Percentiles rank a stretch among this genome's conserved stretches.
phyloP scores from a whole-genome alignment of 1,140 invertebrate genomes.

The Babylonia areolata region DNA sequence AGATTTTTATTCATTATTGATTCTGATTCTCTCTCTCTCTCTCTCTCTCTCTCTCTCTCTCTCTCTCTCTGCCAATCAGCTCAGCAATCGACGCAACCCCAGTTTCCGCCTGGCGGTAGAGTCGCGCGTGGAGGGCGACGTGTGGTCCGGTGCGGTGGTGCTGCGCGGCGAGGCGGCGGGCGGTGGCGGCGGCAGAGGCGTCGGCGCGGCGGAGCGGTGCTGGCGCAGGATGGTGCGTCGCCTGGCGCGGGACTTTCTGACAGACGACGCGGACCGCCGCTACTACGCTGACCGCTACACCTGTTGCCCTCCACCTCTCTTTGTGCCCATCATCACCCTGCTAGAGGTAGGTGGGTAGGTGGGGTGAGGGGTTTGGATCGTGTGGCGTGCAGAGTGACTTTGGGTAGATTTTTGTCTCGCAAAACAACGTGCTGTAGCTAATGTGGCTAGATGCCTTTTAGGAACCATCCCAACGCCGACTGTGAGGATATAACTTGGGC shows the following conservation, averaged over 20 bases:
- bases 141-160: slow-evolving; percentile 87
- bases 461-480: too few species aligned
- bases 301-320: slow-evolving; percentile 96
- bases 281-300: slow-evolving; percentile 96
- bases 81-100: slow-evolving; percentile 94
- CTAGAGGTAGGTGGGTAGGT: slow-evolving; percentile 84
- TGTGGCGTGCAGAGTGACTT: too few species aligned
- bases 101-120: slow-evolving; percentile 97
- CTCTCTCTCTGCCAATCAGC: slow-evolving; percentile 79
- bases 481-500: too few species aligned
- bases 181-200: background rate
- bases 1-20: too few species aligned
- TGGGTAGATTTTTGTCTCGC: too few species aligned
- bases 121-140: slow-evolving; percentile 89
- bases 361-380: too few species aligned
- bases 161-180: slow-evolving; percentile 15
- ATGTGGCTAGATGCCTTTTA: too few species aligned
- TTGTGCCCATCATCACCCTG: slow-evolving; percentile 94
- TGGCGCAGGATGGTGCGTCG: slow-evolving; percentile 90
- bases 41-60: slow-evolving; percentile 31
- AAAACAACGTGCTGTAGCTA: too few species aligned
- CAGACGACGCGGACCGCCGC: slow-evolving; percentile 95
- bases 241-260: slow-evolving; percentile 94
- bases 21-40: background rate
- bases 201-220: slow-evolving; percentile 43